These are phyloP conservation scores for Pterocles burchelli DNA, from an alignment of 2,113 vertebrate genomes.

Conservation along the genomic window DNA sequence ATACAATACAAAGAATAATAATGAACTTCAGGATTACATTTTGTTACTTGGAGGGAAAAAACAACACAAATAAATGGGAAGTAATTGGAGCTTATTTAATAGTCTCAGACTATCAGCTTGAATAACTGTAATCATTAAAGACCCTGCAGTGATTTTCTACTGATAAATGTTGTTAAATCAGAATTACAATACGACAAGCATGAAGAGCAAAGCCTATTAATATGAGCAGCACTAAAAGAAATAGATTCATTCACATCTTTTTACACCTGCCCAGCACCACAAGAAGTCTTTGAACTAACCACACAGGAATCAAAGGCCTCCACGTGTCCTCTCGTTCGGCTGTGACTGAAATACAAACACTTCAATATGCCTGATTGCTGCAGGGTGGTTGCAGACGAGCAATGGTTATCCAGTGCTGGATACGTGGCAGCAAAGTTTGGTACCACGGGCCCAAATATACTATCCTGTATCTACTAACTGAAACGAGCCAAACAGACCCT, in stretches of 20 bases:
- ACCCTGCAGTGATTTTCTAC: slow-evolving; percentile 36
- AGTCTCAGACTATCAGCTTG: slow-evolving; percentile 34
- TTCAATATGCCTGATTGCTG: accelerated
- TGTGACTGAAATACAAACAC: background rate
- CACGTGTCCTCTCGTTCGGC: accelerated
- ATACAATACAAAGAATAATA: slow-evolving; percentile 58
- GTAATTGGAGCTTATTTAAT: slow-evolving; percentile 41
- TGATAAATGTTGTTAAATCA: slow-evolving; percentile 51
- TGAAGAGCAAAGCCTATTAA: slow-evolving; percentile 8
- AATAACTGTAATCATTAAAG: slow-evolving; percentile 41
- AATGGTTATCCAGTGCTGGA: background rate
- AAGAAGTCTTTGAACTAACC: background rate
- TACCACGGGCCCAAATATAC: background rate
- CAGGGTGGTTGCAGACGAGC: background rate
- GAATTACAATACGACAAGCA: slow-evolving; percentile 23
- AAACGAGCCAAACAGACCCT: background rate
- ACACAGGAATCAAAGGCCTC: background rate
- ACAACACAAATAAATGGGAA: slow-evolving; percentile 39
- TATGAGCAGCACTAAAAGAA: background rate
- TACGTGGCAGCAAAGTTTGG: accelerated
- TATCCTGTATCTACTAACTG: background rate
- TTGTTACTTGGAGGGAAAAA: slow-evolving; percentile 41
- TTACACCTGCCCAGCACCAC: background rate
- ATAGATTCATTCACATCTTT: background rate
- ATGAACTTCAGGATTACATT: slow-evolving; percentile 55